These are phyloP conservation scores for Leptopilina syphax DNA, from an alignment of 2,888 invertebrate species.

Conservation along the genomic window DNA sequence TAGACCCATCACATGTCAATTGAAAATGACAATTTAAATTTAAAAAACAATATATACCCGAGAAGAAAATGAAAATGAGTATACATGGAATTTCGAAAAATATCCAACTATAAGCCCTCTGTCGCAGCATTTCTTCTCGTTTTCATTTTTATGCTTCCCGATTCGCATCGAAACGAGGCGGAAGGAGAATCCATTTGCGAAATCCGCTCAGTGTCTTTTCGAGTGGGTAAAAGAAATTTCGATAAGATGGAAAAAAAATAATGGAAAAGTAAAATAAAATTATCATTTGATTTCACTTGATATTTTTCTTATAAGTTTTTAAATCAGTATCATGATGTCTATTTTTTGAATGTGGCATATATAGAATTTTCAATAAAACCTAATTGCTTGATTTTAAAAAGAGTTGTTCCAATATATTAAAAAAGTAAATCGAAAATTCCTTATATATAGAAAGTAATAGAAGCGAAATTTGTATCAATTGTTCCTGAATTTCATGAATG, in stretches of 20 bases:
- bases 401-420: neutral
- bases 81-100: slow-evolving; percentile 4
- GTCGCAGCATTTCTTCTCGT: slow-evolving; percentile 29
- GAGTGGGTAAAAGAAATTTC: neutral
- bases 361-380: neutral
- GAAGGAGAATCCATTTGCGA: slow-evolving; percentile 33
- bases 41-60: slow-evolving; percentile 28
- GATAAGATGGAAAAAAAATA: neutral
- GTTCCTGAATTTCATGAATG: neutral
- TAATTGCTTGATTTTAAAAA: neutral
- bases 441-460: neutral
- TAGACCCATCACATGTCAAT: slow-evolving; percentile 38
- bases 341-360: neutral
- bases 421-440: neutral
- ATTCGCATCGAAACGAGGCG: slow-evolving; percentile 32
- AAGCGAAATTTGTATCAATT: neutral
- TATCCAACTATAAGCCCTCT: slow-evolving; percentile 18
- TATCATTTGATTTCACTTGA: neutral
- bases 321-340: neutral
- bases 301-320: neutral
- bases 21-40: slow-evolving; percentile 63
- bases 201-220: slow-evolving; percentile 35
- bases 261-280: slow-evolving; percentile 10
- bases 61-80: slow-evolving; percentile 9
- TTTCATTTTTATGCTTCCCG: slow-evolving; percentile 30